Conservation (phyloP, 2,888 invertebrate species). For the Polydrusus tereticollis region DNA sequence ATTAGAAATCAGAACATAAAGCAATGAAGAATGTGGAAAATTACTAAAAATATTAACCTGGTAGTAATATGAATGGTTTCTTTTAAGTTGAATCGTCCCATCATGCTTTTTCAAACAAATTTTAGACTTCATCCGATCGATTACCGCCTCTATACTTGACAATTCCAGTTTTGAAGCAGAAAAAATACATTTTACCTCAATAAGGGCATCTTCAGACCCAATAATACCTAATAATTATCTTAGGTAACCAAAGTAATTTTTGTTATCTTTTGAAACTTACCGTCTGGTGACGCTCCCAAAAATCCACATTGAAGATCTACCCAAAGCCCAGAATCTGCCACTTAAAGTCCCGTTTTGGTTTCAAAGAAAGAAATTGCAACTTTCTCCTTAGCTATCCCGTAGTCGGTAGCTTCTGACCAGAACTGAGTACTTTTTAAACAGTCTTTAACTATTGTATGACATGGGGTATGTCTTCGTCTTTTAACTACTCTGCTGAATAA, state of each 20-base stretch:
- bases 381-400: not conserved
- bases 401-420: not conserved
- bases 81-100: not conserved
- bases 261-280: not conserved
- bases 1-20: not conserved
- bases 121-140: not conserved
- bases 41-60: conserved; percentile 18
- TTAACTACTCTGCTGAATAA: not conserved
- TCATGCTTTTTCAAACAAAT: conserved; percentile 8
- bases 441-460: not conserved
- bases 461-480: not conserved
- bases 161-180: not conserved
- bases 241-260: not conserved
- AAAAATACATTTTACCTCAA: conserved; percentile 30
- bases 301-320: not conserved
- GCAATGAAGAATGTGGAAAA: not conserved
- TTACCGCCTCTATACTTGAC: not conserved
- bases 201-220: conserved; percentile 6
- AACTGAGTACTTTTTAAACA: not conserved
- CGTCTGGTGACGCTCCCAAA: not conserved
- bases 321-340: not conserved
- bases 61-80: conserved; percentile 9
- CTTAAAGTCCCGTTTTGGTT: not conserved
- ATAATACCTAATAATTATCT: not conserved
- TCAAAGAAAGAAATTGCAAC: not conserved